Conservation (phyloP, 2,113 vertebrate genomes). For the Rafetus swinhoei region DNA sequence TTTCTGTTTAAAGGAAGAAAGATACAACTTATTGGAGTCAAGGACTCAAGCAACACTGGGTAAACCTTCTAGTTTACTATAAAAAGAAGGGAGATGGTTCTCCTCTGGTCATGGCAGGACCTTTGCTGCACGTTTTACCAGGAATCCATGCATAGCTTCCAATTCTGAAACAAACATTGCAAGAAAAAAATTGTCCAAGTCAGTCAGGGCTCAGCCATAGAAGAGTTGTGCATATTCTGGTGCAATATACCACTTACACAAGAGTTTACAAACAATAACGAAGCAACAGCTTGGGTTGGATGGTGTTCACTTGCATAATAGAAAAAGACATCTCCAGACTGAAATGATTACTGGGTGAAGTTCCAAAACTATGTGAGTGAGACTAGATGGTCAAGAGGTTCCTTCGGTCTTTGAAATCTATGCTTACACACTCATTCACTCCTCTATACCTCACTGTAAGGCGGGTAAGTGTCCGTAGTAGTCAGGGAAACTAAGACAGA, state of each 20-base stretch:
- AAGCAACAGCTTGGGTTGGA: background rate
- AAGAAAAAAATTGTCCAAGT: background rate
- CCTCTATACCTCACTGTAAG: background rate
- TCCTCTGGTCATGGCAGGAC: background rate
- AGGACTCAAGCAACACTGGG: too few relatives aligned
- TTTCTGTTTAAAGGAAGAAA: too few relatives aligned
- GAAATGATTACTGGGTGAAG: background rate
- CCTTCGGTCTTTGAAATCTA: background rate
- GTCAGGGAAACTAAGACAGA: background rate
- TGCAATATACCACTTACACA: background rate
- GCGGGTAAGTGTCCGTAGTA: background rate
- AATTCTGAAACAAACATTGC: background rate
- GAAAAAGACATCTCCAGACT: background rate
- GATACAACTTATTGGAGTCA: too few relatives aligned
- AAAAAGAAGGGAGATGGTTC: background rate
- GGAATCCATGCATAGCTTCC: accelerated
- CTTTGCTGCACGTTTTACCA: background rate
- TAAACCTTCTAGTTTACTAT: background rate
- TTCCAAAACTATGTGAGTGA: background rate
- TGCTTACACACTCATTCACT: background rate
- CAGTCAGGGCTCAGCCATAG: background rate
- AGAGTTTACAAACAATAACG: too few relatives aligned
- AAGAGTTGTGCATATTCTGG: background rate
- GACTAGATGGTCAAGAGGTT: background rate
- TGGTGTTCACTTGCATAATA: accelerated